Conservation (phyloP, 2,797 vertebrate species). For the Cetoscarus ocellatus region DNA sequence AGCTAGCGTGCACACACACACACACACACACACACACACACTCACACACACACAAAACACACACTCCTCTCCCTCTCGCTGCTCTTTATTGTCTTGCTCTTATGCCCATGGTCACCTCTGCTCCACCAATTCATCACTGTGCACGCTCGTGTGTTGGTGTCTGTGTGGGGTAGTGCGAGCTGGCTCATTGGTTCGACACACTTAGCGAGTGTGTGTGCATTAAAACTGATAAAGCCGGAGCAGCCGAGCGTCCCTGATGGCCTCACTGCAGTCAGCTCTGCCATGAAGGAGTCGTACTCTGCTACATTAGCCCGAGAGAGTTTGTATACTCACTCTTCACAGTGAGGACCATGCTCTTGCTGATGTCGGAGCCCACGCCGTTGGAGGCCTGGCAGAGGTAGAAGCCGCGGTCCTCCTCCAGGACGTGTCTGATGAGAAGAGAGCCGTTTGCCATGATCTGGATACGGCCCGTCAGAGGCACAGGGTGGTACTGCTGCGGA, state of each 20-base stretch:
- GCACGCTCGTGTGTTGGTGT: slow-evolving; percentile 23
- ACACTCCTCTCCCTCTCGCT: background rate
- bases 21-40: slow-evolving; percentile 12
- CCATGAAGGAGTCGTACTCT: slow-evolving; percentile 15
- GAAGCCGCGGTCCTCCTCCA: slow-evolving; percentile 97
- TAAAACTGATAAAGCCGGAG: slow-evolving; percentile 49
- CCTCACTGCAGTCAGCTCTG: slow-evolving; percentile 23
- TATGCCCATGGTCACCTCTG: slow-evolving; percentile 56
- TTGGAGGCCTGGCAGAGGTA: slow-evolving; percentile 99
- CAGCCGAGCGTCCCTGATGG: slow-evolving; percentile 38
- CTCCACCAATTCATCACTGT: slow-evolving; percentile 42
- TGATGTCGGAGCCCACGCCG: slow-evolving; percentile 98
- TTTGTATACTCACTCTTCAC: slow-evolving; percentile 91
- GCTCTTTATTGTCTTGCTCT: slow-evolving; percentile 34
- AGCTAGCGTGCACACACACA: slow-evolving; percentile 42
- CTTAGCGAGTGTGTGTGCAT: slow-evolving; percentile 35
- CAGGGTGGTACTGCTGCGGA: slow-evolving; percentile 98
- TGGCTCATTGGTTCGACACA: slow-evolving; percentile 62
- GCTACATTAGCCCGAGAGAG: slow-evolving; percentile 9
- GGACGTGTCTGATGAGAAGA: slow-evolving; percentile 94
- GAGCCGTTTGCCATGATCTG: slow-evolving; percentile 98
- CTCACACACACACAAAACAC: slow-evolving; percentile 17
- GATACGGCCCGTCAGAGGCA: slow-evolving; percentile 96
- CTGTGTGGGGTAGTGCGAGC: slow-evolving; percentile 11
- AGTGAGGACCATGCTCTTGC: slow-evolving; percentile 99